Conservation (phyloP, 2,113 vertebrate species). For the Nothocercus nigrocapillus region DNA sequence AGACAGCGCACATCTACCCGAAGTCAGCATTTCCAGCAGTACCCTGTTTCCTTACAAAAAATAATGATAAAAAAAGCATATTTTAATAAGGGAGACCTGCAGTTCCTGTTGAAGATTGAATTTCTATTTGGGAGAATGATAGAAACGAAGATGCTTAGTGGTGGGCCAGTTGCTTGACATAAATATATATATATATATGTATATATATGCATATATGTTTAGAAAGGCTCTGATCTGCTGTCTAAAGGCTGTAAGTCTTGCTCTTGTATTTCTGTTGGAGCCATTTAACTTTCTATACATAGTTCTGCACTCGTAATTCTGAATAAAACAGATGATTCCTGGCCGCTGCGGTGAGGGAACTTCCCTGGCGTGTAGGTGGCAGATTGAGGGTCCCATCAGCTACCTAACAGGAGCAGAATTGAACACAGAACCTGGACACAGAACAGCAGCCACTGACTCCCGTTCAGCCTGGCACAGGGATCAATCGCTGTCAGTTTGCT, state of each 20-base stretch:
- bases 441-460: neutral
- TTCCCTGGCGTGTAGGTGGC: neutral
- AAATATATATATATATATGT: no score
- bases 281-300: neutral
- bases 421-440: neutral
- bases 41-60: neutral
- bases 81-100: neutral
- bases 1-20: neutral
- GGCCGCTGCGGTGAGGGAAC: neutral
- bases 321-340: neutral
- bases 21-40: neutral
- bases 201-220: neutral
- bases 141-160: neutral
- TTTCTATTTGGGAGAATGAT: neutral
- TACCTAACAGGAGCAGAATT: neutral
- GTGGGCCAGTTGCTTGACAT: neutral
- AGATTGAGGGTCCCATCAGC: conserved; percentile 19
- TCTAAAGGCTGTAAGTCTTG: neutral
- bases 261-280: neutral
- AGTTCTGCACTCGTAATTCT: neutral
- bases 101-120: neutral
- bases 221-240: neutral
- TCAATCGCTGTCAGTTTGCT: neutral
- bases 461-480: neutral
- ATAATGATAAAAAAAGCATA: no score